Conservation (phyloP, 2,113 vertebrate species). For the Oryzias melastigma region DNA sequence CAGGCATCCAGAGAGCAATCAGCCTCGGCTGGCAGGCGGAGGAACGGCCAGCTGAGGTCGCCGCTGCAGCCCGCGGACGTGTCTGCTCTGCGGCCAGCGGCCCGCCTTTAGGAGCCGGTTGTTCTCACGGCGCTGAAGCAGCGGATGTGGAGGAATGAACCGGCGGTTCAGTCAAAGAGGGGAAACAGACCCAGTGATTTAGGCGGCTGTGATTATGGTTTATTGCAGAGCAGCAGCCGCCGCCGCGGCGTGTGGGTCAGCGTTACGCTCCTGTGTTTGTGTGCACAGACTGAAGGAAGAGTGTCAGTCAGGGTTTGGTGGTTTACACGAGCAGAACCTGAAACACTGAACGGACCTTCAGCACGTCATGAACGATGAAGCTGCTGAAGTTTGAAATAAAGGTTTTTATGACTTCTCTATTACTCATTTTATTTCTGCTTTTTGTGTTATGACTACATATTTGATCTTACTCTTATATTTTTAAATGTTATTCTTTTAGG, state of each 20-base stretch:
- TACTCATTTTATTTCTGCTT: too few relatives aligned
- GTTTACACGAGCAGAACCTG: too few relatives aligned
- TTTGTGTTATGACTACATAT: too few relatives aligned
- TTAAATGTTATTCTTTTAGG: too few relatives aligned
- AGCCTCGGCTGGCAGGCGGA: conserved; percentile 38
- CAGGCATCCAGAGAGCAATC: conserved; percentile 26
- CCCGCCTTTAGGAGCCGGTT: conserved; percentile 41
- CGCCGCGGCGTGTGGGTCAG: background rate
- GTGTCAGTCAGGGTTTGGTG: too few relatives aligned
- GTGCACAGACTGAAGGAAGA: too few relatives aligned
- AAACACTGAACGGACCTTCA: too few relatives aligned
- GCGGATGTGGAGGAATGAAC: conserved; percentile 14
- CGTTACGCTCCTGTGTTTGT: background rate
- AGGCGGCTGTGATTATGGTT: conserved; percentile 19
- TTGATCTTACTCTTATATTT: too few relatives aligned
- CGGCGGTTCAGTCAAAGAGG: conserved; percentile 3
- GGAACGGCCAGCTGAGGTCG: conserved; percentile 36
- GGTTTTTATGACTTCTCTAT: too few relatives aligned
- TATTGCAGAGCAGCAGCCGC: conserved; percentile 12
- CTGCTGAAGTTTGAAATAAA: too few relatives aligned
- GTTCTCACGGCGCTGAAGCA: conserved; percentile 39
- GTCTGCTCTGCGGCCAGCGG: conserved; percentile 47
- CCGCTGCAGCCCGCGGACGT: conserved; percentile 37
- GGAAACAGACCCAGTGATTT: conserved; percentile 6
- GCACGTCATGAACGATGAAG: too few relatives aligned